Conservation (phyloP, 2,888 invertebrate species). For the Acleris emargana region DNA sequence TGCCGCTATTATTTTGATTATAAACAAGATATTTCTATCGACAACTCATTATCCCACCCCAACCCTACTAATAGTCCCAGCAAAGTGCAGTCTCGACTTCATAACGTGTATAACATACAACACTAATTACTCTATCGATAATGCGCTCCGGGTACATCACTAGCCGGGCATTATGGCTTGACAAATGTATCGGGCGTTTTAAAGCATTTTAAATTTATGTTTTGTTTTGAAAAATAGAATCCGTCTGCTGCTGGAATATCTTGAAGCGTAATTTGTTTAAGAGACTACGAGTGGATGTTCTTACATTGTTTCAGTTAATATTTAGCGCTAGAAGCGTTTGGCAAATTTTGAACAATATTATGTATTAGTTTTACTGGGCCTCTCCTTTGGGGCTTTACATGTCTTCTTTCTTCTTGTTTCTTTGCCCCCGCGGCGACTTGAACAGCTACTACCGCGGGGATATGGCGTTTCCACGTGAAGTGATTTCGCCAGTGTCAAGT, state of each 20-base stretch:
- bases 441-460: too few relatives aligned
- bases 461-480: too few relatives aligned
- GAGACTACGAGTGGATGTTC: too few relatives aligned
- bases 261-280: too few relatives aligned
- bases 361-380: too few relatives aligned
- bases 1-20: not conserved
- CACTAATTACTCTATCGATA: slow-evolving; percentile 66
- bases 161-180: slow-evolving; percentile 37
- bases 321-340: too few relatives aligned
- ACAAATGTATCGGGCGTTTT: slow-evolving; percentile 25
- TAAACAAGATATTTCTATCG: slow-evolving; percentile 12
- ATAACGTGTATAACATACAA: slow-evolving; percentile 73
- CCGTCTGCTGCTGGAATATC: slow-evolving; percentile 4
- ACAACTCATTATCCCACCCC: slow-evolving; percentile 36
- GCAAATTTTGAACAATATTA: too few relatives aligned
- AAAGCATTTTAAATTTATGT: slow-evolving; percentile 14
- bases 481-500: too few relatives aligned
- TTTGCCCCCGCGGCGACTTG: too few relatives aligned
- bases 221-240: slow-evolving; percentile 20
- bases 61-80: slow-evolving; percentile 63
- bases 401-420: too few relatives aligned
- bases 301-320: too few relatives aligned
- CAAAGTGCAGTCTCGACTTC: slow-evolving; percentile 76
- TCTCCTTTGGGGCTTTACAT: too few relatives aligned
- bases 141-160: slow-evolving; percentile 52